Evolutionary conservation across 2,797 vertebrate species (phyloP).

Genomic region (Microctenopoma steveboyesi): DNA sequence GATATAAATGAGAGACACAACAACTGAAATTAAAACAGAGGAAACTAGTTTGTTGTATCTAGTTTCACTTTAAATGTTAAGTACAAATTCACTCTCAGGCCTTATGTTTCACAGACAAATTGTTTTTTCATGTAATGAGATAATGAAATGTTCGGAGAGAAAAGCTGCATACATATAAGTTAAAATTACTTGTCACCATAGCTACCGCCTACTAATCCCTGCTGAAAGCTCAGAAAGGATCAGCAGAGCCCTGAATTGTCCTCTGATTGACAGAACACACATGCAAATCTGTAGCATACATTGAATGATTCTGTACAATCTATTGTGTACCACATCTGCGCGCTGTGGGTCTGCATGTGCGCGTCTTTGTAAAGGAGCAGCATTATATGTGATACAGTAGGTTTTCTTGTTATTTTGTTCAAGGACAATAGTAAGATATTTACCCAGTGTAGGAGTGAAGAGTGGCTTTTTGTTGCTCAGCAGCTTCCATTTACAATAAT

Average conservation of each 20-base stretch:
- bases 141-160: constrained; percentile 64
- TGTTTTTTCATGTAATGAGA: constrained; percentile 51
- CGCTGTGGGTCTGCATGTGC: constrained; percentile 2
- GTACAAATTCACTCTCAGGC: constrained; percentile 26
- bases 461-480: constrained; percentile 41
- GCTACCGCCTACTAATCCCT: constrained; percentile 72
- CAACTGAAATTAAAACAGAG: constrained; percentile 13
- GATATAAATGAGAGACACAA: not conserved
- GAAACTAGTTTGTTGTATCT: constrained; percentile 15
- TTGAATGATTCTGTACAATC: constrained; percentile 12
- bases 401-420: constrained; percentile 33
- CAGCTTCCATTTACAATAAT: constrained; percentile 39
- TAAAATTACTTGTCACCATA: constrained; percentile 81
- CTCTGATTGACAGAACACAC: constrained; percentile 63
- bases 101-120: constrained; percentile 48
- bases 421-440: constrained; percentile 48
- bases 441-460: constrained; percentile 29
- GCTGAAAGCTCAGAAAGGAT: constrained; percentile 67
- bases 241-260: constrained; percentile 34
- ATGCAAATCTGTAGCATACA: constrained; percentile 31
- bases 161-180: constrained; percentile 68
- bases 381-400: not conserved
- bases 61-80: constrained; percentile 46
- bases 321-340: not conserved
- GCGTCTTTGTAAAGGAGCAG: constrained; percentile 8